Evolutionary conservation across 2,797 vertebrate species (phyloP), one percentile per base, ranked within the genome.

Genomic region (Pampus argenteus): DNA sequence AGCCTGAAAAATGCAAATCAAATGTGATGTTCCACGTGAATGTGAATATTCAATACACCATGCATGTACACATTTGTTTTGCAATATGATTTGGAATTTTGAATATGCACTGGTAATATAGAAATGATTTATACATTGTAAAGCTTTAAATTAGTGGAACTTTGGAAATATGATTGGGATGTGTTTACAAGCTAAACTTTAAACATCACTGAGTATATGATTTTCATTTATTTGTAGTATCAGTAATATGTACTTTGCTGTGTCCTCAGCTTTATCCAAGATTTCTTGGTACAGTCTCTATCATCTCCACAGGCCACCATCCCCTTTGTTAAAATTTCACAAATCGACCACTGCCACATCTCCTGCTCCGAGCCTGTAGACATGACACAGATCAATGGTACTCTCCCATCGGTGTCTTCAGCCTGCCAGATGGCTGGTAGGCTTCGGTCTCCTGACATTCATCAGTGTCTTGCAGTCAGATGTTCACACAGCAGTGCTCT

Each of bases 391-490:
- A 93, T 92, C 75, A 83, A 91, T 90, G 82, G 72, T 57, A 31
- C 61, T 50, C 75, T 71, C 83, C 83, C 79, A 50, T 83, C 86
- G 85, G 70, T 74, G 78, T 89, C 84, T 90, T 66, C 73, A 57
- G 58, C 20, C 72, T 71, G 85, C 86, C 89, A 89, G 86, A 90
- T 88, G 87, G 89, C 88, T 88, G 82, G 71, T 86, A 85, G 90
- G 87, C 86, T 86, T 81, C 73, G 59, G 74, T 91, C 89, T 84
- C 86, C 82, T 85, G 84, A 89, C 88, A 92, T 94, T 78, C 76
- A 93, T 94, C 91, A 92, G 80, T 88, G 90, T 90, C 90, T 87
- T 75, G 74, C 91, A 87, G 90, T 91, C 90, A 90, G 84, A 87
- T 89, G 88, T 82, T 87, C 85, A 81, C 86, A 73, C 86, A 80